Evolutionary conservation across 2,797 vertebrate species (phyloP).

Genomic region (Epinephelus malabaricus): DNA sequence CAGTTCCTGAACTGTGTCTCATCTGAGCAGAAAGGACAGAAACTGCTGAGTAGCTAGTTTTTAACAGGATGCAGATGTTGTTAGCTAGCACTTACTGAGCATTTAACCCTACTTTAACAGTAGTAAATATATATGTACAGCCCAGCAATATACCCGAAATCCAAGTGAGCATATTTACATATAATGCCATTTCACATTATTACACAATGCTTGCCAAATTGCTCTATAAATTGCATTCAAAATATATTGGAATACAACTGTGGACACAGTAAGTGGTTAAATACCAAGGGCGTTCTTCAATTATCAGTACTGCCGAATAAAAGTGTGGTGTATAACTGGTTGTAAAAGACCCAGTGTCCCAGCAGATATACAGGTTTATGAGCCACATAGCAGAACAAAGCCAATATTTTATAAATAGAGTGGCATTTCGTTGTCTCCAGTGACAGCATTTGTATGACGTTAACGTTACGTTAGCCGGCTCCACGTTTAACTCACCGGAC

Average conservation of each 20-base stretch:
- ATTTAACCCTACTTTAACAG: too few relatives aligned
- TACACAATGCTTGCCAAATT: too few relatives aligned
- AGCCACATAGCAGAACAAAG: fast-evolving
- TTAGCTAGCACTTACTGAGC: too few relatives aligned
- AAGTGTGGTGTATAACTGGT: fast-evolving
- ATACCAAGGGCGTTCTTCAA: background rate
- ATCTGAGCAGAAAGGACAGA: conserved; percentile 82
- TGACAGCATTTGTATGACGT: background rate
- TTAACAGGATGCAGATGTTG: too few relatives aligned
- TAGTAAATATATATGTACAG: too few relatives aligned
- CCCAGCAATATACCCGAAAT: background rate
- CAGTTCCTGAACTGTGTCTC: conserved; percentile 98
- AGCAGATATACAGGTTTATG: fast-evolving
- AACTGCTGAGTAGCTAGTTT: too few relatives aligned
- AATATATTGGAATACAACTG: too few relatives aligned
- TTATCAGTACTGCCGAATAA: background rate
- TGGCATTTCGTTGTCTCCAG: background rate
- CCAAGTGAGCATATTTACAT: background rate
- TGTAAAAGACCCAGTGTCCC: too few relatives aligned
- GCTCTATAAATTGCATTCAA: too few relatives aligned
- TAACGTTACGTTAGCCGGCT: conserved; percentile 33
- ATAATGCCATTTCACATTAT: background rate
- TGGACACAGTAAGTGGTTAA: too few relatives aligned
- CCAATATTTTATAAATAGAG: background rate
- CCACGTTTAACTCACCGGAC: background rate